A percentile compares a stretch with the other conserved stretches of the same genome.
Evolutionary conservation across 2,113 vertebrate genomes (phyloP).

Genomic region (Atrichornis clamosus): DNA sequence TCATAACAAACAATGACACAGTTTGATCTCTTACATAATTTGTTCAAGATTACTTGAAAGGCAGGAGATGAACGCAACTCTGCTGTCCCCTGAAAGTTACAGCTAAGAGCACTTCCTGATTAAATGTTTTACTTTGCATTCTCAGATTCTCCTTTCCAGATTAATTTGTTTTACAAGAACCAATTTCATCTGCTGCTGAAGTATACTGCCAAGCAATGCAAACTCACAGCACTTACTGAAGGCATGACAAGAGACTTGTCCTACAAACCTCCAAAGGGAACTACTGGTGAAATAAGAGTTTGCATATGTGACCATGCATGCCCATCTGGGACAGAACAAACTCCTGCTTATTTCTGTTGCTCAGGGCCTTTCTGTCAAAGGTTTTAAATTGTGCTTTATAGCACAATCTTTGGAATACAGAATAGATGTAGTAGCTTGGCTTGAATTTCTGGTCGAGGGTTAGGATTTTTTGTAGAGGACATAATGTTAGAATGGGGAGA

Average conservation of each 20-base stretch:
- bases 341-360: background rate
- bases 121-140: background rate
- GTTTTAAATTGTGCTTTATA: background rate
- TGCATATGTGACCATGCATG: background rate
- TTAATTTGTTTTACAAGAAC: background rate
- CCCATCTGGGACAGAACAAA: background rate
- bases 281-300: background rate
- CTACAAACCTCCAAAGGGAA: background rate
- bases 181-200: background rate
- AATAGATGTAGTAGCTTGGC: background rate
- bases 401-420: background rate
- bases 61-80: conserved; percentile 8
- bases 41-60: conserved; percentile 11
- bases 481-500: background rate
- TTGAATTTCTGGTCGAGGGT: background rate
- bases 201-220: background rate
- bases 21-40: background rate
- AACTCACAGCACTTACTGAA: background rate
- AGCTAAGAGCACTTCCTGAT: background rate
- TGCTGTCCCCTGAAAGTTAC: background rate
- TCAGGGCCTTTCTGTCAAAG: background rate
- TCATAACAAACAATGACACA: background rate
- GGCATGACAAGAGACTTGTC: background rate
- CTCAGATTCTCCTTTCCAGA: background rate
- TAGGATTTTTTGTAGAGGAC: background rate